These are phyloP conservation scores for Microtus oregoni DNA, from an alignment of 2,113 vertebrate species.

Conservation along the genomic window DNA sequence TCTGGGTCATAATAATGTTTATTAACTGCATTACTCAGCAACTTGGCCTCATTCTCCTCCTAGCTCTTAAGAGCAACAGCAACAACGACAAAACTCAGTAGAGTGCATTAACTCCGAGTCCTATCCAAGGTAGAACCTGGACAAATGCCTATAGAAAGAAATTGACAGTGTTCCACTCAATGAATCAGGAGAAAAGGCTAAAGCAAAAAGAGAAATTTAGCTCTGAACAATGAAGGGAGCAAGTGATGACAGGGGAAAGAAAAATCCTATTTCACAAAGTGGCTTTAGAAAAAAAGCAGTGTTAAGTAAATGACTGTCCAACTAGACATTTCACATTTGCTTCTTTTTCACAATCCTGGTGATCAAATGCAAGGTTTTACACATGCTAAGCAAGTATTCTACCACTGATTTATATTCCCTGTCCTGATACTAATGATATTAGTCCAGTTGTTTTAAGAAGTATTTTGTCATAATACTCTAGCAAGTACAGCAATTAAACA, in stretches of 20 bases:
- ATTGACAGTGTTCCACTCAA: background rate
- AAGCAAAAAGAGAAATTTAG: slow-evolving; percentile 44
- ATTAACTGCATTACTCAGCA: background rate
- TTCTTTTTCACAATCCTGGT: background rate
- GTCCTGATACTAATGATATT: background rate
- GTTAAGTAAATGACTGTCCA: background rate
- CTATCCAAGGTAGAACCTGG: background rate
- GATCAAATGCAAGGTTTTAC: background rate
- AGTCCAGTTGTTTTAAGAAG: slow-evolving; percentile 14
- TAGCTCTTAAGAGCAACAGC: background rate
- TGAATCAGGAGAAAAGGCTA: slow-evolving; percentile 13
- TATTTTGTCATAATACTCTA: slow-evolving; percentile 38
- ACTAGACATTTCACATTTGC: background rate
- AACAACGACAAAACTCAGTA: background rate
- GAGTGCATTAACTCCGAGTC: background rate
- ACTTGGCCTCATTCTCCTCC: background rate
- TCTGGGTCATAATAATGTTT: background rate
- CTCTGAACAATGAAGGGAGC: background rate
- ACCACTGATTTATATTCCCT: background rate
- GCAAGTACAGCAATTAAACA: slow-evolving; percentile 61
- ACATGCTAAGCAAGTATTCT: background rate
- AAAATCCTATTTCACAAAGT: background rate
- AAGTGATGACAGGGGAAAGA: background rate
- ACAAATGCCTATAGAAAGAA: background rate
- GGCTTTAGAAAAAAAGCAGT: background rate